phyloP scores from a whole-genome alignment of 2,113 vertebrate species.

The Urocynchramus pylzowi region DNA sequence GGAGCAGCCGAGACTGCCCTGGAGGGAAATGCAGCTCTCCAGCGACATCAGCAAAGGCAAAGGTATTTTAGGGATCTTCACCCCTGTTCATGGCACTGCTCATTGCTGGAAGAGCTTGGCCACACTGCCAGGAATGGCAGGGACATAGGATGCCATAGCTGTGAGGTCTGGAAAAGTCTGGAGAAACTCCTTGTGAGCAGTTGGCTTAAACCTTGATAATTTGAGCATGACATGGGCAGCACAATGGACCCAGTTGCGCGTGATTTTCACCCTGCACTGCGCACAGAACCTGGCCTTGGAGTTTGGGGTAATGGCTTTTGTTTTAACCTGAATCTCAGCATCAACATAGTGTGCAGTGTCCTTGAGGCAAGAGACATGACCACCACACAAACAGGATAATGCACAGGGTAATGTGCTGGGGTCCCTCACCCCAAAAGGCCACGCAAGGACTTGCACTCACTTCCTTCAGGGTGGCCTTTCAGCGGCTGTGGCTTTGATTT shows the following conservation, averaged over 20 bases:
- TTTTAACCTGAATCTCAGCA: background rate
- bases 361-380: background rate
- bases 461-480: background rate
- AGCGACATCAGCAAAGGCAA: background rate
- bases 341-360: background rate
- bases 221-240: background rate
- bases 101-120: background rate
- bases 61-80: background rate
- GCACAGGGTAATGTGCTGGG: background rate
- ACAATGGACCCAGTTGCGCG: accelerated
- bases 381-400: background rate
- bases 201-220: background rate
- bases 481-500: background rate
- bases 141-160: background rate
- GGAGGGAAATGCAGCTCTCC: background rate
- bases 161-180: background rate
- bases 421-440: conserved; percentile 15
- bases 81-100: background rate
- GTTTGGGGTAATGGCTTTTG: background rate
- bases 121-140: background rate
- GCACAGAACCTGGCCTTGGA: background rate
- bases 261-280: background rate
- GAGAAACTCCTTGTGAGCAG: background rate
- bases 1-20: background rate
- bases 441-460: background rate